Evolutionary conservation across 1,140 invertebrate species (phyloP), one percentile per base, ranked within the genome.

Genomic region (Charaxes varanes): DNA sequence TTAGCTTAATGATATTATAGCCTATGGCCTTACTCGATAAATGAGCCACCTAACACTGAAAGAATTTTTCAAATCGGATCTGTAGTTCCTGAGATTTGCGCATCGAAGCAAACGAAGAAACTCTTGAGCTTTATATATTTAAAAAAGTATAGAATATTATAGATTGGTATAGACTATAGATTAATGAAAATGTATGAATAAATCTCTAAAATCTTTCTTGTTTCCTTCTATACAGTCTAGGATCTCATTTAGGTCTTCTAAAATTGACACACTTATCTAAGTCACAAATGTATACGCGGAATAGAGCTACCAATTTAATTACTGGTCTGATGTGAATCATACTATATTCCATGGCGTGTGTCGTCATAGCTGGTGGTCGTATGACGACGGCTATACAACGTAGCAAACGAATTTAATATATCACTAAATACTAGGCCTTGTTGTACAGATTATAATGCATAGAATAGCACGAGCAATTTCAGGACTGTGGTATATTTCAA

Each of bases 291-390:
- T 19, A 40, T 27, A 38, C 6, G 37, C 24, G 28, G 15, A 10
- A 41, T 32, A 45, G 32, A 44, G 11, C 24, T 44, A 49, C 34
- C 46, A 49, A 49, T 54, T 42, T 44, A 44, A 53, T 51, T 51
- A 51, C 36, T 38, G 26, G 35, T 42, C 43, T 38, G 47, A 52
- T 46, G 34, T 48, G 50, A 53, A 53, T 53, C 50, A 53, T 48
- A 48, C 33, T 32, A 36, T 46, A 52, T 52, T 46, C 43, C 36
- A 24, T 35, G 36, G 31, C 15, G 35, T 43, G 22, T 40, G 16
- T 48, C 35, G 43, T 53, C 43, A 42, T 32, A 24, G 33, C 34
- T 38, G 45, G 45, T 48, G 45, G 47, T 38, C 40, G 41, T 44
- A 40, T 36, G 40, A 45, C 21, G 21, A 38, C 17, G 36, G 23